phyloP scores from a whole-genome alignment of 2,113 vertebrate genomes.

The Dascyllus trimaculatus region DNA sequence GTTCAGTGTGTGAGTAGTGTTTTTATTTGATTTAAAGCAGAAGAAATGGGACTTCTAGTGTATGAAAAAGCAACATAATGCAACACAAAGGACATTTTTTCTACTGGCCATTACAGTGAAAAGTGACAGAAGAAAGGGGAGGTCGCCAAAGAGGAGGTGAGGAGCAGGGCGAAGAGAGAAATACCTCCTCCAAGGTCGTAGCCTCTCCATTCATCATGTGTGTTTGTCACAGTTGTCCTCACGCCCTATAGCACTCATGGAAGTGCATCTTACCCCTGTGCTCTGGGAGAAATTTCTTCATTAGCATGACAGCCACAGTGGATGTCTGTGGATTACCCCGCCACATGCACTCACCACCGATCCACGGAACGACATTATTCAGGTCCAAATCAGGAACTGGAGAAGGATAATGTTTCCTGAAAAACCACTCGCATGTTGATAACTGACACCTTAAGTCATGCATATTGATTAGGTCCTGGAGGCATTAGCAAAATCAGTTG shows the following conservation, averaged over 20 bases:
- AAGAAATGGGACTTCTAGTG: background rate
- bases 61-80: slow-evolving; percentile 9
- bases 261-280: slow-evolving; percentile 26
- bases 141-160: slow-evolving; percentile 8
- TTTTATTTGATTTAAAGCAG: slow-evolving; percentile 23
- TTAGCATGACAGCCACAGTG: slow-evolving; percentile 39
- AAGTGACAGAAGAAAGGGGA: slow-evolving; percentile 38
- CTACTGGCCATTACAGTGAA: slow-evolving; percentile 41
- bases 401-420: slow-evolving; percentile 65
- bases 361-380: slow-evolving; percentile 54
- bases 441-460: slow-evolving; percentile 76
- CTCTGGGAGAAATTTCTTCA: slow-evolving; percentile 33
- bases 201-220: slow-evolving; percentile 47
- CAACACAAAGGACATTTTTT: slow-evolving; percentile 43
- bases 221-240: slow-evolving; percentile 35
- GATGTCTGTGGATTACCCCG: slow-evolving; percentile 56
- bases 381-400: slow-evolving; percentile 53
- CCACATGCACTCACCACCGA: slow-evolving; percentile 29
- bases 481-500: slow-evolving; percentile 72
- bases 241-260: slow-evolving; percentile 27
- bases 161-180: slow-evolving; percentile 23
- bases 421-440: slow-evolving; percentile 69
- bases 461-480: slow-evolving; percentile 74
- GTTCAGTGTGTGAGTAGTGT: background rate
- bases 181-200: slow-evolving; percentile 54